Evolutionary conservation across 2,113 vertebrate genomes (phyloP), one percentile per base, ranked within the genome.

Genomic region (Neodon shergylaensis): DNA sequence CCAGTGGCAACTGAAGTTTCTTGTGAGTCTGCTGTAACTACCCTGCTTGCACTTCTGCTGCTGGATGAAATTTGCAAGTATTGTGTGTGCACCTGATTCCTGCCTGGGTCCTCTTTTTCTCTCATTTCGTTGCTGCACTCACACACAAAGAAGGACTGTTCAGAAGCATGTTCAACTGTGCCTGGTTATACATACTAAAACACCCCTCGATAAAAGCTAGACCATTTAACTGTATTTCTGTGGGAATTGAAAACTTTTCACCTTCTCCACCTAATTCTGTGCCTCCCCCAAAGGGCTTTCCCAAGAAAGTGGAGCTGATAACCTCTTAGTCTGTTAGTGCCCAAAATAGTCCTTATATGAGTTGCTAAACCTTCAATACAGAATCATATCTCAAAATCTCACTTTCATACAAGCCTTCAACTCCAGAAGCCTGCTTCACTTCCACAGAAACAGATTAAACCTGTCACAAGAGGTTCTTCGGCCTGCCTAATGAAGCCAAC

Each of bases 371-470:
- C 79, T 96, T 87, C 47, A 90, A 74, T 47, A 39, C 9, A 94
- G 73, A n/a, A 44, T 24, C 13, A 8, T 44, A 26, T 39, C 47
- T 31, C 77, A 16, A 83, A 94, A 91, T 82, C 58, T 92, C 42
- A 73, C 39, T 61, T 92, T 47, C 61, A 14, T 68, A 36, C 9
- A 39, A 54, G 63, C 39, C 21, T 11, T 82, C 44, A 65, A 31
- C 11, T 42, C 58, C 39, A 88, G 73, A 21, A 78, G 65, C n/a
- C 90, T 74, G 61, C 26, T 84, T 90, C 31, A 65, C 26, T 87
- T 17, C 78, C 19, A 7, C 22, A 63, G 88, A 95, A 65, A 92
- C 24, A 85, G 87, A 54, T 81, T 58, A 93, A 87, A 89, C 47
- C 17, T 92, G 0, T 22, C 22, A 8, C 22, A 11, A 49, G 89